phyloP scores from a whole-genome alignment of 2,113 vertebrate species.

The Campylomormyrus numenius region DNA sequence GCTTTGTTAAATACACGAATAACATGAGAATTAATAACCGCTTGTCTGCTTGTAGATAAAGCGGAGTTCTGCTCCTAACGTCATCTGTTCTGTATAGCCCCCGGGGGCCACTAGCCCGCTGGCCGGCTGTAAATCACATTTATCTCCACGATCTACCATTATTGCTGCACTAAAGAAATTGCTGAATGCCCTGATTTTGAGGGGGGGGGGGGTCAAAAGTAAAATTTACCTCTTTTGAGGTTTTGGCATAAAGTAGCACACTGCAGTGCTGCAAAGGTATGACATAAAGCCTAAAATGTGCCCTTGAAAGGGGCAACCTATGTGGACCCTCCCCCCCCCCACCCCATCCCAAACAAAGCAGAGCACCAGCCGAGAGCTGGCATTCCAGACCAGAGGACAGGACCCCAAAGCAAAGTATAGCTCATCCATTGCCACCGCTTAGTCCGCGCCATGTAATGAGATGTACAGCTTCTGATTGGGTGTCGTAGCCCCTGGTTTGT shows the following conservation, averaged over 20 bases:
- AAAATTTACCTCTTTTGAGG: conserved; percentile 60
- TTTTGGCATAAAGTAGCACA: conserved; percentile 38
- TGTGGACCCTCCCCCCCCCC: conserved; percentile 26
- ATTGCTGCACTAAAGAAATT: conserved; percentile 51
- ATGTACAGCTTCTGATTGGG: conserved; percentile 50
- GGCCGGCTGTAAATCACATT: conserved; percentile 53
- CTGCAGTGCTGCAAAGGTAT: conserved; percentile 23
- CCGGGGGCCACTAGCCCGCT: conserved; percentile 14
- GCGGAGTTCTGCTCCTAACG: conserved; percentile 41
- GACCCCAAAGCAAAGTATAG: conserved; percentile 46
- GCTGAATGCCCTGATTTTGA: conserved; percentile 21
- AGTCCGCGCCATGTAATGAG: conserved; percentile 43
- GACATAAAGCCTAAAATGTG: conserved; percentile 39
- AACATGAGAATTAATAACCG: not conserved
- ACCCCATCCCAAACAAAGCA: conserved; percentile 34
- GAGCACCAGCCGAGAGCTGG: conserved; percentile 39
- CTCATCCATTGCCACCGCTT: conserved; percentile 49
- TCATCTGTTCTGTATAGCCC: conserved; percentile 46
- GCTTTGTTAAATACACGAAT: not conserved
- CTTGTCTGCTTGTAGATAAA: not conserved
- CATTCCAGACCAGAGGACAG: conserved; percentile 48
- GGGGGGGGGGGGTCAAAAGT: conserved; percentile 38
- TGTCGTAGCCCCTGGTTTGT: conserved; percentile 48
- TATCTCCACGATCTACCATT: conserved; percentile 58
- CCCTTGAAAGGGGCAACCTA: conserved; percentile 46